Base-by-base conservation (phyloP, 2,797 vertebrate genomes). In the Brachymystax lenok region DNA sequence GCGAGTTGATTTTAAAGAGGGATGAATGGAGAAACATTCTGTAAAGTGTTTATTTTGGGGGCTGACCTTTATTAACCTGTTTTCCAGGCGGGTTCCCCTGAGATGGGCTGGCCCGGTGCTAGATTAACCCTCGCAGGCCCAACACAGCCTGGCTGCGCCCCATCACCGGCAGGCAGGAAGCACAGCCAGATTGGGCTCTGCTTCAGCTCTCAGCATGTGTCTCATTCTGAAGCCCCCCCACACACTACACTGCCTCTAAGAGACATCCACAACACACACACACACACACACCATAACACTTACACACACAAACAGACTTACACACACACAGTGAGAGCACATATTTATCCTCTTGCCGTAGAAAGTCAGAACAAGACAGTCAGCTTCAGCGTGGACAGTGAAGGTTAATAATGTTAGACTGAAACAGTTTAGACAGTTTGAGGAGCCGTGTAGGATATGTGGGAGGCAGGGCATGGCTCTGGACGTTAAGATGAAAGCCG, bases 11-110 rank as follows among this genome's bases (percentile, higher is more conserved):
- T 98, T 98, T 97, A 95, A 95, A 94, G 94, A 96, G 94, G 95
- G 94, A 96, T 95, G 94, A 96, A 98, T 96, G 95, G 83, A 93
- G 95, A 96, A 96, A 96, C 95, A 95, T 96, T 96, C 94, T 95
- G 95, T 96, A 96, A 97, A 96, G 95, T 97, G 96, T 98, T 98
- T 99, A 97, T 97, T 98, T 98, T 94, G 95, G 96, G 95, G 89
- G 89, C 85, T 95, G 96, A 97, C 97, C 98, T 98, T 97, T 97
- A 98, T 99, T 98, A 98, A 98, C 97, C 96, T 93, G 93, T 94
- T 95, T 96, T 95, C 95, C 94, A 93, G 92, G 92, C 84, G 91
- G 95, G 91, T 94, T 96, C 96, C 96, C 96, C 92, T 78, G 95
- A 95, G 96, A 90, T 91, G 85, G 92, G 94, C 91, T 90, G 87